Percentiles rank a stretch among this genome's conserved stretches.
Evolutionary conservation across 2,113 vertebrate genomes (phyloP).

Genomic region (Platysteira castanea): DNA sequence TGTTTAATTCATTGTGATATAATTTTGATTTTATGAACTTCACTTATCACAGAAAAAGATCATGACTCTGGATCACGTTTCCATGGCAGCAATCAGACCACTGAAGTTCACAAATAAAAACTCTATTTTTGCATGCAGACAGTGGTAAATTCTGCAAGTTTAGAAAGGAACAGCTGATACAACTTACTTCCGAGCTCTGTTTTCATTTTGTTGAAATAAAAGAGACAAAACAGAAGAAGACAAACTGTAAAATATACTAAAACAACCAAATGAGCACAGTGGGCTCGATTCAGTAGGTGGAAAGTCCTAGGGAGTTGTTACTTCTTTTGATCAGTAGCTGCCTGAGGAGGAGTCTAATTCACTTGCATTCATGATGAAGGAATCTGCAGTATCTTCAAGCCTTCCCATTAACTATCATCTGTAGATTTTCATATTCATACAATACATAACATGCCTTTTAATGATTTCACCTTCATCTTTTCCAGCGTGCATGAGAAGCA

Average conservation of each 20-base stretch:
- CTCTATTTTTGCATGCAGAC: constrained; percentile 93
- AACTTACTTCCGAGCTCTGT: constrained; percentile 99
- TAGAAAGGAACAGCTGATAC: constrained; percentile 80
- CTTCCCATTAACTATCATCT: neutral
- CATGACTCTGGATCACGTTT: constrained; percentile 81
- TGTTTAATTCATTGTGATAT: constrained; percentile 34
- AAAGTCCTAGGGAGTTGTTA: neutral
- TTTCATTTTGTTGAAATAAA: constrained; percentile 98
- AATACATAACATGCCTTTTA: neutral
- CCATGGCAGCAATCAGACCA: constrained; percentile 85
- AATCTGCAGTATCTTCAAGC: neutral
- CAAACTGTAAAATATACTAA: constrained; percentile 78
- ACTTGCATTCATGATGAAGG: neutral
- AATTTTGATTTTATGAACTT: constrained; percentile 71
- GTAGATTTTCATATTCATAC: neutral
- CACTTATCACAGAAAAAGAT: constrained; percentile 97
- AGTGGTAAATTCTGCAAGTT: constrained; percentile 81
- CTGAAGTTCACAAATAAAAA: constrained; percentile 85
- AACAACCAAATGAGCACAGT: constrained; percentile 65
- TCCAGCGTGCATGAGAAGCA: neutral
- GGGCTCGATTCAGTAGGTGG: constrained; percentile 59
- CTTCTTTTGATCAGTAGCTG: neutral
- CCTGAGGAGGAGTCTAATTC: neutral
- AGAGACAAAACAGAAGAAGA: constrained; percentile 86
- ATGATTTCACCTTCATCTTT: neutral